A percentile compares a stretch with the other conserved stretches of the same genome.
phyloP scores from a whole-genome alignment of 2,888 invertebrate species.

The Mimachlamys varia region DNA sequence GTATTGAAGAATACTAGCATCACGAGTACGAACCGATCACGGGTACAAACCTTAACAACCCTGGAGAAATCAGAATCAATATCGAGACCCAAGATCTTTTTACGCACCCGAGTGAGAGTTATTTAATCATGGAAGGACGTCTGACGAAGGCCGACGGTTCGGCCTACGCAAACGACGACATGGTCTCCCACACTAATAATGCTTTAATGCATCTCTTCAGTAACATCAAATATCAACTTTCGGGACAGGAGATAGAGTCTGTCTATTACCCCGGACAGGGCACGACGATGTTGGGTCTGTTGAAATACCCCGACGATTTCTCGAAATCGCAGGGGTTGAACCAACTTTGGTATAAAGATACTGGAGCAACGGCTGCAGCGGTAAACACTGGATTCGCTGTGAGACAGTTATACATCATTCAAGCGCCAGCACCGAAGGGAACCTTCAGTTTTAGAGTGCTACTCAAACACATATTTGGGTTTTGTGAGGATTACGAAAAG shows the following conservation, averaged over 20 bases:
- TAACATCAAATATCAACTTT: constrained; percentile 49
- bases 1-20: constrained; percentile 46
- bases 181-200: constrained; percentile 41
- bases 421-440: constrained; percentile 43
- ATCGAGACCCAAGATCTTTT: constrained; percentile 48
- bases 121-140: constrained; percentile 45
- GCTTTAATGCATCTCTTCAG: constrained; percentile 49
- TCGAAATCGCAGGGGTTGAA: constrained; percentile 40
- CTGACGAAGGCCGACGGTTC: constrained; percentile 48
- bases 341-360: constrained; percentile 50
- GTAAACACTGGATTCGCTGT: too few relatives aligned
- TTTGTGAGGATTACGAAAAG: constrained; percentile 39
- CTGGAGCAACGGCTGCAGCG: background rate
- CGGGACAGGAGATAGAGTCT: constrained; percentile 49
- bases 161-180: constrained; percentile 47
- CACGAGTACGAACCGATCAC: constrained; percentile 49
- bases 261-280: constrained; percentile 47
- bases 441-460: constrained; percentile 50
- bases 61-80: constrained; percentile 48
- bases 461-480: constrained; percentile 52
- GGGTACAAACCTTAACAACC: constrained; percentile 47
- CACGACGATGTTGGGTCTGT: constrained; percentile 29
- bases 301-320: constrained; percentile 49
- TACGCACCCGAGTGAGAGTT: constrained; percentile 48
- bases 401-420: background rate